Conservation (phyloP, 1,140 invertebrate genomes). For the Lasaia peninsularis region DNA sequence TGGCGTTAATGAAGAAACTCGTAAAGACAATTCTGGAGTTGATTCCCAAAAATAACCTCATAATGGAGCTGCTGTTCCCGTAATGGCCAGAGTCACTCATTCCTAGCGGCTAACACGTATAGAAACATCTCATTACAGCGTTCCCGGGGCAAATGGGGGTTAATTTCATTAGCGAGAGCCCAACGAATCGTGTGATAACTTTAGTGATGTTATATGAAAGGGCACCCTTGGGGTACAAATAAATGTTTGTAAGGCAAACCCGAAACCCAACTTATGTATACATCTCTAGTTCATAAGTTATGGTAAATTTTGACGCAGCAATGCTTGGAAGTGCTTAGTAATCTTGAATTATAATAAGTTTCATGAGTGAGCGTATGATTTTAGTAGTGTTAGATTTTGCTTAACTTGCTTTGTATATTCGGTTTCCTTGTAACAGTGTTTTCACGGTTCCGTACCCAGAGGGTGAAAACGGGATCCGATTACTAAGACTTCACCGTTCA, state of each 20-base stretch:
- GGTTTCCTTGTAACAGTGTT: no score
- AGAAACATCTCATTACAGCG: slow-evolving; percentile 67
- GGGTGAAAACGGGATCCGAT: no score
- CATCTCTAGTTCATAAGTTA: slow-evolving; percentile 27
- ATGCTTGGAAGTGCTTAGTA: background rate
- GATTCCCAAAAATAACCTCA: slow-evolving; percentile 22
- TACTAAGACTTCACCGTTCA: no score
- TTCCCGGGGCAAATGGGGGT: slow-evolving; percentile 60
- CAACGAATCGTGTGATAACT: slow-evolving; percentile 76
- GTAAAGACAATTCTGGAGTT: background rate
- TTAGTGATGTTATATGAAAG: slow-evolving; percentile 67
- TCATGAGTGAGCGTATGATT: no score
- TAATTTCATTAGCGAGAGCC: slow-evolving; percentile 72
- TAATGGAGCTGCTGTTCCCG: slow-evolving; percentile 39
- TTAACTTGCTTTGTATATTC: no score
- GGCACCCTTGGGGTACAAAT: slow-evolving; percentile 55
- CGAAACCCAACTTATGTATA: slow-evolving; percentile 34
- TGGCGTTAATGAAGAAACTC: background rate
- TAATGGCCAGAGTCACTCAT: slow-evolving; percentile 39
- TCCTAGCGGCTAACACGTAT: slow-evolving; percentile 47
- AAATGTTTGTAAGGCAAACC: slow-evolving; percentile 44
- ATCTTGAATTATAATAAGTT: no score
- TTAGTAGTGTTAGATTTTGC: no score
- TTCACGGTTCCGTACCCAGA: no score
- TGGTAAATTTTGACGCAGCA: background rate